Conservation (phyloP, 2,113 vertebrate species). For the Cyprinodon tularosa region DNA sequence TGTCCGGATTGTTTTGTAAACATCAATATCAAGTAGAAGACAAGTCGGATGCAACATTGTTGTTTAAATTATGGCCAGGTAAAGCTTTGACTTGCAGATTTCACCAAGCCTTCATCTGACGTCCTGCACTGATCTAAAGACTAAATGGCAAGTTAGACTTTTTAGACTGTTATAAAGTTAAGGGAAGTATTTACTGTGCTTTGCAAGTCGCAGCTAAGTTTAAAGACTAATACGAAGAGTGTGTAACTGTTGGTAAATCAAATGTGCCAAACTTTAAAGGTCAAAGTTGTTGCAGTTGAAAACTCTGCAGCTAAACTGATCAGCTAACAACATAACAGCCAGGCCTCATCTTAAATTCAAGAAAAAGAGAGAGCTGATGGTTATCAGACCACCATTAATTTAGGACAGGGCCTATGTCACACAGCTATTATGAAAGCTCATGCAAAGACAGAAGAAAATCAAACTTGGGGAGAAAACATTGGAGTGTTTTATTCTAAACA, state of each 20-base stretch:
- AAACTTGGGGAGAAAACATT: neutral
- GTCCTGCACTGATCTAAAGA: neutral
- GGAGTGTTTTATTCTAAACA: constrained; percentile 3
- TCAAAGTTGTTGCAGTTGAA: constrained; percentile 65
- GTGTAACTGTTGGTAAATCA: constrained; percentile 35
- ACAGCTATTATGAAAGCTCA: constrained; percentile 12
- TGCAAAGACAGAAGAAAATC: constrained; percentile 1
- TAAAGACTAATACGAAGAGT: constrained; percentile 14
- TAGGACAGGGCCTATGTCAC: constrained; percentile 25
- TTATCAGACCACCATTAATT: constrained; percentile 37
- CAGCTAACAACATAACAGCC: constrained; percentile 40
- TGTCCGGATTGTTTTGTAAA: neutral
- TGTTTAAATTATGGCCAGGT: constrained; percentile 2
- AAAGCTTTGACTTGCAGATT: constrained; percentile 8
- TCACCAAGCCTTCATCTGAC: neutral
- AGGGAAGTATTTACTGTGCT: neutral
- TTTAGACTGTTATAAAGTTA: neutral
- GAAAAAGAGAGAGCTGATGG: constrained; percentile 16
- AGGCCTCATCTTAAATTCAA: constrained; percentile 29
- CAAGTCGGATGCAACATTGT: neutral
- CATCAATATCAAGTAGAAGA: neutral
- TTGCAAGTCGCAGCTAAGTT: neutral
- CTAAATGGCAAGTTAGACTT: constrained; percentile 1
- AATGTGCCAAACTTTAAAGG: constrained; percentile 53
- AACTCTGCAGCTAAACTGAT: constrained; percentile 58